A percentile compares a stretch with the other conserved stretches of the same genome.
phyloP scores from a whole-genome alignment of 2,113 vertebrate genomes.

The Salminus brasiliensis region DNA sequence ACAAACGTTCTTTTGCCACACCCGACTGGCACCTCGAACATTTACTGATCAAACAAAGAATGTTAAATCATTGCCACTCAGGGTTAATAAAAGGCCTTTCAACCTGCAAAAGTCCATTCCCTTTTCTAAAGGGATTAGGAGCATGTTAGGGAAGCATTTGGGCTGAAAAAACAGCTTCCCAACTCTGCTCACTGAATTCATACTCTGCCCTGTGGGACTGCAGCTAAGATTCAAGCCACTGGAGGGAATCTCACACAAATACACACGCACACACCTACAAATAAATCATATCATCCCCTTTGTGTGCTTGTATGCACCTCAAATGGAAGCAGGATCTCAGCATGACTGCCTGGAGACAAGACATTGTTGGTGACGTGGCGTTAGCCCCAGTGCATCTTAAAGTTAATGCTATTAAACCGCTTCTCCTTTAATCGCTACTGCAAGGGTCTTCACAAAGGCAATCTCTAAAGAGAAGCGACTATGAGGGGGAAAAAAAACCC shows the following conservation, averaged over 20 bases:
- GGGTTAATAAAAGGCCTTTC: neutral
- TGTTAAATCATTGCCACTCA: neutral
- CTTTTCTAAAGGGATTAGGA: slow-evolving; percentile 36
- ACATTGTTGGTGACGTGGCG: slow-evolving; percentile 59
- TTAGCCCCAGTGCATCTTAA: slow-evolving; percentile 57
- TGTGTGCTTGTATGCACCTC: slow-evolving; percentile 25
- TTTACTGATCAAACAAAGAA: neutral
- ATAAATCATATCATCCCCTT: slow-evolving; percentile 67
- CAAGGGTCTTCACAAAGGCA: slow-evolving; percentile 43
- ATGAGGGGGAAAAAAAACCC: neutral
- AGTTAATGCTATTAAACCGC: slow-evolving; percentile 59
- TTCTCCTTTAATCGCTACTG: slow-evolving; percentile 51
- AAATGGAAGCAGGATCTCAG: slow-evolving; percentile 51
- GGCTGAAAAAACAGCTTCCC: slow-evolving; percentile 53
- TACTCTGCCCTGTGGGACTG: slow-evolving; percentile 54
- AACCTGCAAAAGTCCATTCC: neutral
- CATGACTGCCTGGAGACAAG: slow-evolving; percentile 56
- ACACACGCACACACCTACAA: slow-evolving; percentile 62
- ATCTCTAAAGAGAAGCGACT: slow-evolving; percentile 5
- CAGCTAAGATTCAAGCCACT: slow-evolving; percentile 37
- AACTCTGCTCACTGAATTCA: slow-evolving; percentile 50
- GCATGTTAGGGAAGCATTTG: slow-evolving; percentile 36
- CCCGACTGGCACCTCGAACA: neutral
- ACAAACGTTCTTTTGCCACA: neutral
- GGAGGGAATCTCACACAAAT: slow-evolving; percentile 39